phyloP scores from a whole-genome alignment of 2,888 invertebrate species.

The Lasius fuliginosus region DNA sequence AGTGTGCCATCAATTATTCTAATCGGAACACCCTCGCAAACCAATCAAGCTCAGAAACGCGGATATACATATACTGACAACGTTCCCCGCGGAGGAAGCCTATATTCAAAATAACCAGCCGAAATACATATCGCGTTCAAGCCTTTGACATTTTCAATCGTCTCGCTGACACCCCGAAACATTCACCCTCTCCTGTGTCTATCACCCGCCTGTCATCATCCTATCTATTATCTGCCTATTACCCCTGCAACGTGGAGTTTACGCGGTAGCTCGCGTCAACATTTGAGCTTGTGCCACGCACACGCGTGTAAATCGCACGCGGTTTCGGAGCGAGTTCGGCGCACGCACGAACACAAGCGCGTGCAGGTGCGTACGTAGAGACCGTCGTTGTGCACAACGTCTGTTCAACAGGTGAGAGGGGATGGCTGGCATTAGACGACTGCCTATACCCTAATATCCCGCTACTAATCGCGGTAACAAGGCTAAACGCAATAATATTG shows the following conservation, averaged over 20 bases:
- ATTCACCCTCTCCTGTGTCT: slow-evolving; percentile 56
- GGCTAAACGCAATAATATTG: slow-evolving; percentile 81
- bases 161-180: slow-evolving; percentile 57
- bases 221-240: slow-evolving; percentile 82
- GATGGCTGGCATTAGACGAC: slow-evolving; percentile 82
- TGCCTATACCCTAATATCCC: slow-evolving; percentile 80
- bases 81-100: neutral
- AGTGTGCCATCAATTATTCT: slow-evolving; percentile 1
- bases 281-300: slow-evolving; percentile 60
- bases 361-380: slow-evolving; percentile 72
- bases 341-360: slow-evolving; percentile 56
- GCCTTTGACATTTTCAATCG: slow-evolving; percentile 38
- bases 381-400: slow-evolving; percentile 55
- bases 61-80: neutral
- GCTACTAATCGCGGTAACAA: slow-evolving; percentile 81
- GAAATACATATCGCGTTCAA: neutral
- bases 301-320: slow-evolving; percentile 39
- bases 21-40: neutral
- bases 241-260: slow-evolving; percentile 76
- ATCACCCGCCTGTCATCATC: slow-evolving; percentile 81
- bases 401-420: slow-evolving; percentile 85
- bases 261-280: slow-evolving; percentile 65
- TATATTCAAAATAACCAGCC: slow-evolving; percentile 27
- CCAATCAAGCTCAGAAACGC: slow-evolving; percentile 7
- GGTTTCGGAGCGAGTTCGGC: neutral